Base-by-base conservation (phyloP, 2,113 vertebrate species). In the Centropus bengalensis region DNA sequence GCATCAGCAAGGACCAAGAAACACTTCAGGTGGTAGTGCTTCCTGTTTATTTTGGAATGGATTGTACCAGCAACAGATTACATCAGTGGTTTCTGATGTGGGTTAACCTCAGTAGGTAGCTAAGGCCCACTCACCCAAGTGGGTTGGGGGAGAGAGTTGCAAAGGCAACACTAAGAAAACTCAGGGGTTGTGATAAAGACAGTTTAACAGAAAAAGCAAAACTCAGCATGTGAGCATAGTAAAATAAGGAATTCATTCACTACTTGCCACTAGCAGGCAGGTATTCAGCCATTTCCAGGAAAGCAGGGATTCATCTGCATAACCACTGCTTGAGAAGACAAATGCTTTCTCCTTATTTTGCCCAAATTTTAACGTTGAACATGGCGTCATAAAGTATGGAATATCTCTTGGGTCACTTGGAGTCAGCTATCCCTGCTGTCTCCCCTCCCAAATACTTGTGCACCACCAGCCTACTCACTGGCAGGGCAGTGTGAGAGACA, bases 1-100 rank as follows among this genome's bases (percentile, higher is more conserved):
- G 54, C 49, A 71, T 70, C 38, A 88, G 22, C 40, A 92, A 90
- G 66, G 33, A 20, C 44, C 49, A 51, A 55, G 82, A 60, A 94
- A 58, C 14, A 5, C 64, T 58, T 81, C 5, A 3, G 58, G 19
- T 47, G 23, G 14, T 62, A 20, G 9, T 78, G 62, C 12, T 67
- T 93, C 52, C 64, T 60, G 58, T n/a, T 47, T 86, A 2, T 74
- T 86, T 88, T 67, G 47, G 33, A 67, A 58, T 5, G 13, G 26
- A 12, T 32, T 82, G 42, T 59, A 51, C 55, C 30, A 60, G 68
- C 0, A 3, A 59, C 40, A 74, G 47, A 77, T 32, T 59, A 27
- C 30, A 40, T 10, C 26, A 30, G 23, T 10, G 20, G 28, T 27
- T 32, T 33, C 52, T 47, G 18, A 17, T n/a, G 20, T 27, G 26